Conservation (phyloP, 2,888 invertebrate genomes). For the Drosophila algonquin region DNA sequence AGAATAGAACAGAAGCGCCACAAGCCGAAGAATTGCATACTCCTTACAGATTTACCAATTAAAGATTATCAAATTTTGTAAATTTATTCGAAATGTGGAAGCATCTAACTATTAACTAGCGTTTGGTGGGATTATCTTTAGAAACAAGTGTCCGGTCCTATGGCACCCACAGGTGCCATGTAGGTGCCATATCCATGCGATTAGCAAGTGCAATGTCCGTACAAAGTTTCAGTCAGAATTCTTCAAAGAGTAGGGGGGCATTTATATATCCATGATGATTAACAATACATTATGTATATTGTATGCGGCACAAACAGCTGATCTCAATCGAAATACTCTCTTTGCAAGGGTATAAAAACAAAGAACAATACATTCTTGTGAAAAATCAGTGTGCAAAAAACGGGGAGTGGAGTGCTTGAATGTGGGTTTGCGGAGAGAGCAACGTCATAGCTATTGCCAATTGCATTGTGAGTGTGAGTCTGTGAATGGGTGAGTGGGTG, state of each 20-base stretch:
- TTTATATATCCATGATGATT: too few relatives aligned
- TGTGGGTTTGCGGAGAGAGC: conserved; percentile 9
- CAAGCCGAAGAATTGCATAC: neutral
- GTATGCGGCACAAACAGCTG: neutral
- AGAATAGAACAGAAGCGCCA: conserved; percentile 52
- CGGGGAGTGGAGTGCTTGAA: conserved; percentile 10
- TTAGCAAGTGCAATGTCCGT: too few relatives aligned
- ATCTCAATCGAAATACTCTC: neutral
- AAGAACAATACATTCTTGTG: neutral
- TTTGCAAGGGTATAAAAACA: neutral
- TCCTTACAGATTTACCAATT: neutral
- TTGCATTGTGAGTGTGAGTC: conserved; percentile 19
- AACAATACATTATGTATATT: too few relatives aligned
- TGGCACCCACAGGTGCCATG: too few relatives aligned
- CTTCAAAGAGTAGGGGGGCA: too few relatives aligned
- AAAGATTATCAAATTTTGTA: too few relatives aligned
- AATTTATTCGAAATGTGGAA: too few relatives aligned
- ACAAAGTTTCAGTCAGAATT: too few relatives aligned
- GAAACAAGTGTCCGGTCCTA: too few relatives aligned
- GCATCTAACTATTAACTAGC: too few relatives aligned
- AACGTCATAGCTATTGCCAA: conserved; percentile 40
- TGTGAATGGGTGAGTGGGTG: conserved; percentile 8
- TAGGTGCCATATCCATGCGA: too few relatives aligned
- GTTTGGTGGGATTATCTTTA: too few relatives aligned
- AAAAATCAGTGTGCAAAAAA: conserved; percentile 33